phyloP scores from a whole-genome alignment of 2,888 invertebrate species.

The Philaethria dido region DNA sequence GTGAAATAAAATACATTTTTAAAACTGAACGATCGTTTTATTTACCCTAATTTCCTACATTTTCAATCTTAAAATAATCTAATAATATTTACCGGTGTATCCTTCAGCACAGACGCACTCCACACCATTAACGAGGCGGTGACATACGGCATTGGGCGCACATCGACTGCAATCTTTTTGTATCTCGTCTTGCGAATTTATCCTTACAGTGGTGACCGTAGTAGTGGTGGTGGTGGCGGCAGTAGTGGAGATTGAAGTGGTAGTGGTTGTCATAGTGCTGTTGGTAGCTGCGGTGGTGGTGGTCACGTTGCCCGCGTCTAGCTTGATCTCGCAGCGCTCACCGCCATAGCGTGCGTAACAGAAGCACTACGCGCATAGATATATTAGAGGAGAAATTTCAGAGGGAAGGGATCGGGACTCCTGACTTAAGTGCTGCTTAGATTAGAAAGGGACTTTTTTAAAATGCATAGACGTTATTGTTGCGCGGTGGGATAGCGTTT shows the following conservation, averaged over 20 bases:
- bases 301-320: slow-evolving; percentile 44
- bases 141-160: slow-evolving; percentile 76
- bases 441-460: too few relatives aligned
- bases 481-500: too few relatives aligned
- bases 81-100: slow-evolving; percentile 49
- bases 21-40: too few relatives aligned
- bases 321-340: slow-evolving; percentile 78
- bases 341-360: slow-evolving; percentile 88
- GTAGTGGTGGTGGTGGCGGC: background rate
- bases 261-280: background rate
- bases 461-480: too few relatives aligned
- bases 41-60: too few relatives aligned
- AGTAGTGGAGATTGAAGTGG: background rate
- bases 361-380: slow-evolving; percentile 81
- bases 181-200: too few relatives aligned
- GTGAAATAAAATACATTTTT: too few relatives aligned
- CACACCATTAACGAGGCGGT: slow-evolving; percentile 46
- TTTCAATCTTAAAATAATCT: background rate
- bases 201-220: background rate
- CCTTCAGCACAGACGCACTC: slow-evolving; percentile 54
- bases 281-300: background rate
- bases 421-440: too few relatives aligned
- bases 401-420: too few relatives aligned
- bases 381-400: background rate
- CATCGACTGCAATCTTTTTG: slow-evolving; percentile 14